Base-by-base conservation (phyloP, 1,140 invertebrate genomes). In the Pteromalus puparum region DNA sequence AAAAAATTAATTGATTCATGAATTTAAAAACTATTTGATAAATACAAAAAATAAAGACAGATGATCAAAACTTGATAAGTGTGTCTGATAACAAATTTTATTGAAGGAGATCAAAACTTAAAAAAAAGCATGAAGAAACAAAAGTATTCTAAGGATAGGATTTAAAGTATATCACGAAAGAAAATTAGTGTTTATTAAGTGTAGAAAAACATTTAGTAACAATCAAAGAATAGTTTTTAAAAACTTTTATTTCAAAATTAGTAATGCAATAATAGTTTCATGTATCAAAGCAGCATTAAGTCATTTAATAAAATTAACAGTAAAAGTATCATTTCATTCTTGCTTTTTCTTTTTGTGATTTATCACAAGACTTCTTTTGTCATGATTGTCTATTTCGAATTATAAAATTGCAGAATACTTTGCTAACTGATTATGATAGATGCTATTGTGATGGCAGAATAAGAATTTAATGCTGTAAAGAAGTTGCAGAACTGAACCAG, bases 251-350 rank as follows among this genome's bases (percentile, higher is more conserved):
- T 61, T 46, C 18, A 77, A 75, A 77, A 53, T 28, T 30, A 53
- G 26, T 15, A 53, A 61, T 10, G 28, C 26, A 61, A 61, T 61
- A 61, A n/a, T 61, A 7, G 18, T 61, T 61, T 61, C 6, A n/a
- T 61, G 53, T 61, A 61, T 61, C 21, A 61, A 30, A 21, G 9
- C 26, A 77, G 28, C 26, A 70, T 70, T 13, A 70, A 70, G 5
- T 28, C 13, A 42, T 81, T 72, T 26, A 81, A 15, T 61, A 61
- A 61, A 61, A 61, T 61, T 61, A 61, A 61, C 53, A n/a, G 18
- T 61, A 61, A n/a, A n/a, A 61, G 53, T 61, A 61, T 21, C 18
- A n/a, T 61, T 61, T 61, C 6, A n/a, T 21, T 18, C 53, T 61
- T 61, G 53, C 53, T 2, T 61, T 61, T 61, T 61, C 53, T 61